These are phyloP conservation scores for Copsychus sechellarum DNA, from an alignment of 2,113 vertebrate species.

Conservation along the genomic window DNA sequence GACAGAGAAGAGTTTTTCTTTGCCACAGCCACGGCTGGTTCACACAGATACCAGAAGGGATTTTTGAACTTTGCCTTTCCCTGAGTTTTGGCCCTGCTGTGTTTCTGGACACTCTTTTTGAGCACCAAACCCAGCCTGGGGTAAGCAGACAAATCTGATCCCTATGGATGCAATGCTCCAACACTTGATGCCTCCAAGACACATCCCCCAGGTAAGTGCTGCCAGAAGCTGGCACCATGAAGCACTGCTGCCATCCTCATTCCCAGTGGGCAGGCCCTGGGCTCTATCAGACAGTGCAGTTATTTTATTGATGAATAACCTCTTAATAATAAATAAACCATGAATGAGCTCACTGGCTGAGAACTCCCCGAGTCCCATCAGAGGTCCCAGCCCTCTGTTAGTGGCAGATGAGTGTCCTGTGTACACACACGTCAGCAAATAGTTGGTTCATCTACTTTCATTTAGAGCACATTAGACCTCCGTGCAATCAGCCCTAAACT, in stretches of 20 bases:
- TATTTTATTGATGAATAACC: background rate
- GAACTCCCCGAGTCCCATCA: background rate
- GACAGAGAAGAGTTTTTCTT: background rate
- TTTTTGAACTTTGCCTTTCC: background rate
- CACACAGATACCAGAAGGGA: background rate
- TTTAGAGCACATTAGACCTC: background rate
- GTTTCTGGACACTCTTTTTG: background rate
- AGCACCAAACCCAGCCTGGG: background rate
- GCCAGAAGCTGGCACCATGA: background rate
- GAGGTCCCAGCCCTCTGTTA: background rate
- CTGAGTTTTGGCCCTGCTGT: background rate
- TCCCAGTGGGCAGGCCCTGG: background rate
- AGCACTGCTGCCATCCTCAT: background rate
- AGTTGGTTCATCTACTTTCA: background rate
- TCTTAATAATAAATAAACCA: background rate
- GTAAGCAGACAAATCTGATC: background rate
- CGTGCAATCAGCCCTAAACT: background rate
- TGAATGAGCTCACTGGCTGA: background rate
- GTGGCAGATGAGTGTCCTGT: background rate
- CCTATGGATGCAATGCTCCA: accelerated
- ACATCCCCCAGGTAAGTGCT: background rate
- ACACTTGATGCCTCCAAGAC: background rate
- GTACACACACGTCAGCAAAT: background rate
- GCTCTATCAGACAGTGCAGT: background rate
- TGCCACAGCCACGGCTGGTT: background rate